Base-by-base conservation (phyloP, 2,888 invertebrate genomes). In the Eupithecia pulchellata region DNA sequence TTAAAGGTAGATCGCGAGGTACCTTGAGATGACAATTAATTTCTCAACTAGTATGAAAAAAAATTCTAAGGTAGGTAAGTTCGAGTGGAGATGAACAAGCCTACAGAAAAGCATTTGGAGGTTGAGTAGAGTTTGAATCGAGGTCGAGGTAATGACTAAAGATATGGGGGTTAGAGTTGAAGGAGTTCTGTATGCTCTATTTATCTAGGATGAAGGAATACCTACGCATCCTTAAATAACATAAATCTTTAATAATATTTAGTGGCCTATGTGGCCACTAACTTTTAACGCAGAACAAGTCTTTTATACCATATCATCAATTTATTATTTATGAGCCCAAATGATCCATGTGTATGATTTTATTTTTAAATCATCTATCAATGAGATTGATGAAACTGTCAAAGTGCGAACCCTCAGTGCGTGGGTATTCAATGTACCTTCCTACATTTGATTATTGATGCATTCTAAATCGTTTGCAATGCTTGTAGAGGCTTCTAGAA, bases 371-470 rank as follows among this genome's bases (percentile, higher is more conserved):
- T 25, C 20, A 52, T 52, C 52, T 25, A 52, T 25, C 42, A 25
- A 52, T n/a, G n/a, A n/a, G n/a, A 27, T 6, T 57, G 29, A 29
- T 29, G 6, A 57, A 57, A 17, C 57, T 57, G 27, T 17, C 14
- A 27, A 57, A 29, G 29, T 29, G 52, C 13, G 25, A 57, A 29
- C 2, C 39, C 9, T 47, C 20, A 5, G 36, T 20, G 68, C 68
- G 62, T 68, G 52, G 61, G 68, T 17, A 52, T 17, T 27, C 29
- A 29, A 57, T n/a, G 20, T 32, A 64, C n/a, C 52, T 42, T n/a
- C 63, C 29, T 34, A 62, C 64, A 57, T 57, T 20, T 9, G 20
- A 52, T 3, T 25, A 57, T 57, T 65, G 60, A 62, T 68, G 68
- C 61, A 55, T 62, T 36, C 52, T 52, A 34, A 62, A 62, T 68